Evolutionary conservation across 2,113 vertebrate genomes (phyloP).

Genomic region (Nyctereutes procyonoides): DNA sequence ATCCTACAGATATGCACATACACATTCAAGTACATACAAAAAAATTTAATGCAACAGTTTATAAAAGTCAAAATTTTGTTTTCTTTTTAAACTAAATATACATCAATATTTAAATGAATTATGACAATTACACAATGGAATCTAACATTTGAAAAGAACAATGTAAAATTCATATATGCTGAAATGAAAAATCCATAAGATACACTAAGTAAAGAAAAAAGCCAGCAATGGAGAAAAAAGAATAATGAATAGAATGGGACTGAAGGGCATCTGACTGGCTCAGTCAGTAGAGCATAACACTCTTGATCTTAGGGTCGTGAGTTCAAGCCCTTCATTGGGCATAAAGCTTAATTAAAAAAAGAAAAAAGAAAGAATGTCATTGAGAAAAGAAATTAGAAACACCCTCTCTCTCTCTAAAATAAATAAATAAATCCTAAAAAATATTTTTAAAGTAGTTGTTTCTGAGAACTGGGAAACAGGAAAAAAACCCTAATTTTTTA

Average conservation of each 20-base stretch:
- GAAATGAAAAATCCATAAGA: constrained; percentile 26
- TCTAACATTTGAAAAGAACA: background rate
- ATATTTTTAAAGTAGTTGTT: background rate
- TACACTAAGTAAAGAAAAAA: background rate
- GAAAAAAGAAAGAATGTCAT: background rate
- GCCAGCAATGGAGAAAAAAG: background rate
- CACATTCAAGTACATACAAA: background rate
- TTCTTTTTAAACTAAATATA: background rate
- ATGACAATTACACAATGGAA: background rate
- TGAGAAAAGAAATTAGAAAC: background rate
- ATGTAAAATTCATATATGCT: background rate
- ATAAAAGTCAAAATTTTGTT: background rate
- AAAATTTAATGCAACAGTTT: background rate
- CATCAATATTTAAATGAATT: background rate
- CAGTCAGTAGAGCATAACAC: background rate
- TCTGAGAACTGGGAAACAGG: background rate
- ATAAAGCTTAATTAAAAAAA: background rate
- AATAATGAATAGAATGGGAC: background rate
- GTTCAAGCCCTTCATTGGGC: background rate
- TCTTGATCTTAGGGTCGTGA: background rate
- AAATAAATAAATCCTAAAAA: background rate
- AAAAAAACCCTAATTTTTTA: background rate
- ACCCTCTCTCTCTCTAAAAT: background rate
- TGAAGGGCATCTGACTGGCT: background rate
- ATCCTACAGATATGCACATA: background rate